phyloP scores from a whole-genome alignment of 2,888 invertebrate genomes.

The Anaspis maculata region DNA sequence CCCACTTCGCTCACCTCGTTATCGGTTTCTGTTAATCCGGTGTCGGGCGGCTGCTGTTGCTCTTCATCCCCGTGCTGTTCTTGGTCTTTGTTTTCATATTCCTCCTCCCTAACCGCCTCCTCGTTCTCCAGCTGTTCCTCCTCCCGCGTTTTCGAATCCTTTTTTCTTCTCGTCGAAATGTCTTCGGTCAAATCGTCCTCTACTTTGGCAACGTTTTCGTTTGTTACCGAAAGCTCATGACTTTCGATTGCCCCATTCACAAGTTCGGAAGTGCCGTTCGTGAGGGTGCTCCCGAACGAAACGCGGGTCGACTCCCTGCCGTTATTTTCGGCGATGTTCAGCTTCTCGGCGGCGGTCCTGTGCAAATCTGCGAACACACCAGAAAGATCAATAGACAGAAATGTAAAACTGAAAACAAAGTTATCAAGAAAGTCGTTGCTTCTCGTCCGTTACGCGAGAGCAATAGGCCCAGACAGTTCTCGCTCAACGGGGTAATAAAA shows the following conservation, averaged over 20 bases:
- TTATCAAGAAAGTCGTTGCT: too few relatives aligned
- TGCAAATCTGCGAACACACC: conserved; percentile 2
- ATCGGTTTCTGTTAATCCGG: conserved; percentile 7
- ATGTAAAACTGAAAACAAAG: too few relatives aligned
- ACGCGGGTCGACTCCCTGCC: conserved; percentile 19
- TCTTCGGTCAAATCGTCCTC: conserved; percentile 6
- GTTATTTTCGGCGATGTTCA: conserved; percentile 7
- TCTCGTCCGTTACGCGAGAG: too few relatives aligned
- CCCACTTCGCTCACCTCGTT: conserved; percentile 12
- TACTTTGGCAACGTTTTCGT: conserved; percentile 6
- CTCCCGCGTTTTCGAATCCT: too few relatives aligned
- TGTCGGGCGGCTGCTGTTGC: conserved; percentile 2
- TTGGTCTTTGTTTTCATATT: too few relatives aligned
- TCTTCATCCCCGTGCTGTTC: too few relatives aligned
- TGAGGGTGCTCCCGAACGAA: conserved; percentile 22
- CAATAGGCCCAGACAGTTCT: too few relatives aligned
- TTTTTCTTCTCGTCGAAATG: too few relatives aligned
- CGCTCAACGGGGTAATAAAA: too few relatives aligned
- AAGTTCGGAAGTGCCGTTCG: conserved; percentile 15
- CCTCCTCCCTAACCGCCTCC: too few relatives aligned
- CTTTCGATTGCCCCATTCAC: background rate
- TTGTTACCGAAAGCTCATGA: background rate
- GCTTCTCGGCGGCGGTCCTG: background rate
- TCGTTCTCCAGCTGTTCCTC: too few relatives aligned
- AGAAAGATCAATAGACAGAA: too few relatives aligned